Conservation (phyloP, 2,113 vertebrate genomes). For the Sinosuthora webbiana region DNA sequence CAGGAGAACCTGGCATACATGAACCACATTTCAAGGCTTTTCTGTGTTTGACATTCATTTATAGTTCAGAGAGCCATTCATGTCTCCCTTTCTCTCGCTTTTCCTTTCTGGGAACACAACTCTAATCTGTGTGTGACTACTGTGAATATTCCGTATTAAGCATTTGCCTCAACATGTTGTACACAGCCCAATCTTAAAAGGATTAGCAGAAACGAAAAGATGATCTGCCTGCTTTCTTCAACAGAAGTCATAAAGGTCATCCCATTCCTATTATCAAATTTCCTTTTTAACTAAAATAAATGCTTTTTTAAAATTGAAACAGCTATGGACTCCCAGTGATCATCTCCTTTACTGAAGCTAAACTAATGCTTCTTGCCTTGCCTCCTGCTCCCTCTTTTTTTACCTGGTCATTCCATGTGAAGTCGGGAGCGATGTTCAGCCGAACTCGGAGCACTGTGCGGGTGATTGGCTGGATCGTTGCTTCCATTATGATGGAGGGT, state of each 20-base stretch:
- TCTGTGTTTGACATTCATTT: neutral
- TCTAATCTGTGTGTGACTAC: neutral
- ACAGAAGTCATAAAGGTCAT: neutral
- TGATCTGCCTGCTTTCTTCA: neutral
- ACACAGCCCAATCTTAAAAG: neutral
- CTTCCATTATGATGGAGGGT: constrained; percentile 91
- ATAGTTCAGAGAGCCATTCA: neutral
- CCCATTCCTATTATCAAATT: neutral
- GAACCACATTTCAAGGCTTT: neutral
- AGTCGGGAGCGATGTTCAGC: constrained; percentile 86
- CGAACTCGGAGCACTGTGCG: constrained; percentile 92
- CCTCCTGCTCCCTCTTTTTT: neutral
- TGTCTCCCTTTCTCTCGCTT: neutral
- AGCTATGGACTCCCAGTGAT: neutral
- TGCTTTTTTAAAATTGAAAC: neutral
- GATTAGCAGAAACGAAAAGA: neutral
- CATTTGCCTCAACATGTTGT: neutral
- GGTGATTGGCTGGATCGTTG: constrained; percentile 94
- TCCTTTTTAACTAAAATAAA: neutral
- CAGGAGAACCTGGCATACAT: neutral
- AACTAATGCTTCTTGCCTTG: neutral
- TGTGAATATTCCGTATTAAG: neutral
- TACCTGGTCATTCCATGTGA: constrained; percentile 97
- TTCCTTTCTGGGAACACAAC: neutral
- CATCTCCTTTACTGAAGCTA: neutral